A percentile compares a stretch with the other conserved stretches of the same genome.
Conservation (phyloP, 1,140 invertebrate genomes). For the Artemia franciscana region DNA sequence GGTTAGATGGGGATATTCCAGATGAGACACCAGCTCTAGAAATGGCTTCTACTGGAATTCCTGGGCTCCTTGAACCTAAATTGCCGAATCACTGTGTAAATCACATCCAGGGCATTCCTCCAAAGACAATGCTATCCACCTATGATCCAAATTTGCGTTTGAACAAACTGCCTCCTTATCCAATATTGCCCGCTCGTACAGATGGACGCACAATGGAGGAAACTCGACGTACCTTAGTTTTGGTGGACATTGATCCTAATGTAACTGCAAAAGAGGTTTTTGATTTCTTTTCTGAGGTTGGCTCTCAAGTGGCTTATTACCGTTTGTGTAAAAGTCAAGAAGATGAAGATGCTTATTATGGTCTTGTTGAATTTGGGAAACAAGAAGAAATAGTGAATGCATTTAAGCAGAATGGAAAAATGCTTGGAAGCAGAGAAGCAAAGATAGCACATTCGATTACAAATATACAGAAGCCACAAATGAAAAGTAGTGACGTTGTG, state of each 20-base stretch:
- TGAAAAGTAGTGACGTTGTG: slow-evolving; percentile 79
- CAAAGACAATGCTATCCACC: slow-evolving; percentile 60
- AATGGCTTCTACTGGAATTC: slow-evolving; percentile 56
- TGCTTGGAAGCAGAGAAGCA: slow-evolving; percentile 25
- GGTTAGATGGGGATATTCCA: slow-evolving; percentile 58
- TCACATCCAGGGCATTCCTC: slow-evolving; percentile 49
- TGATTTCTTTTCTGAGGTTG: slow-evolving; percentile 58
- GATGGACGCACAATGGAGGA: slow-evolving; percentile 85
- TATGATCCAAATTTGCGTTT: slow-evolving; percentile 67
- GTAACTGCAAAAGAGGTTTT: slow-evolving; percentile 49
- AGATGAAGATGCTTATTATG: slow-evolving; percentile 39
- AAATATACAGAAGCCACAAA: slow-evolving; percentile 49
- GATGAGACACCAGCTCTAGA: slow-evolving; percentile 81
- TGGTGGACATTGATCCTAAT: slow-evolving; percentile 44
- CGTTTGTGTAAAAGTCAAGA: slow-evolving; percentile 65
- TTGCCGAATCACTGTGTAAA: slow-evolving; percentile 71
- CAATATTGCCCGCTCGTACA: slow-evolving; percentile 64
- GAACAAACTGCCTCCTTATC: slow-evolving; percentile 69
- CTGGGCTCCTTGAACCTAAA: slow-evolving; percentile 54
- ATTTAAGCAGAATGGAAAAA: slow-evolving; percentile 56
- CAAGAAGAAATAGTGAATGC: slow-evolving; percentile 67
- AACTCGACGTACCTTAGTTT: slow-evolving; percentile 66
- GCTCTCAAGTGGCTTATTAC: slow-evolving; percentile 78
- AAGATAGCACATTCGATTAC: slow-evolving; percentile 76
- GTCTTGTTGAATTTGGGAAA: slow-evolving; percentile 80